Base-by-base conservation (phyloP, 2,888 invertebrate genomes). In the Pammene fasciana region DNA sequence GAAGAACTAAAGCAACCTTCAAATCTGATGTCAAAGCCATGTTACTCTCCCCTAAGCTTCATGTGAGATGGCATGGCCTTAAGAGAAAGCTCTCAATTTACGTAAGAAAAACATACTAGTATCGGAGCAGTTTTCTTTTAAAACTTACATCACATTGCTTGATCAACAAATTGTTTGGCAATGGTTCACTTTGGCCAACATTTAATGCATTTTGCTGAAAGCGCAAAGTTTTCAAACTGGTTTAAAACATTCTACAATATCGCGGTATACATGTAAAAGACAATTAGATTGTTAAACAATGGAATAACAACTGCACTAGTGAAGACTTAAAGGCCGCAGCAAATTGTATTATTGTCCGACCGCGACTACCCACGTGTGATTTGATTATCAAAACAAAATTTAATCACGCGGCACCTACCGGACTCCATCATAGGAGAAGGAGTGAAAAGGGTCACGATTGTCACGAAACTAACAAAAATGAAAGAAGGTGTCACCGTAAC, bases 121-220 rank as follows among this genome's bases (percentile, higher is more conserved):
- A n/a, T 26, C 5, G 18, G 18, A 50, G 16, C 9, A 50, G 11
- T 34, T 34, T 9, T 34, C 9, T 54, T n/a, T 54, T 54, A 6
- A 34, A 54, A 34, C n/a, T 34, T n/a, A n/a, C n/a, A n/a, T 52
- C 18, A 18, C n/a, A 52, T 52, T 52, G 18, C 52, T 26, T 18
- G 26, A 54, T 34, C 34, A 34, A 54, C 34, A 34, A 54, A 54
- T 36, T 34, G 54, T 54, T 52, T 54, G 54, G 54, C 54, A 54
- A 54, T 34, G 3, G 54, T 34, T n/a, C 4, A 5, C 13, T 52
- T 52, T 26, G 34, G 54, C 54, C 13, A n/a, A 34, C 13, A 6
- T 54, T 54, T 34, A 13, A 54, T 34, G 52, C 52, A 52, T 54
- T 34, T 34, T 54, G 7, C 34, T n/a, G 34, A 54, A 50, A 50